Percentiles rank a stretch among this genome's conserved stretches.
Evolutionary conservation across 2,797 vertebrate species (phyloP).

Genomic region (Melanotaenia nigrans): DNA sequence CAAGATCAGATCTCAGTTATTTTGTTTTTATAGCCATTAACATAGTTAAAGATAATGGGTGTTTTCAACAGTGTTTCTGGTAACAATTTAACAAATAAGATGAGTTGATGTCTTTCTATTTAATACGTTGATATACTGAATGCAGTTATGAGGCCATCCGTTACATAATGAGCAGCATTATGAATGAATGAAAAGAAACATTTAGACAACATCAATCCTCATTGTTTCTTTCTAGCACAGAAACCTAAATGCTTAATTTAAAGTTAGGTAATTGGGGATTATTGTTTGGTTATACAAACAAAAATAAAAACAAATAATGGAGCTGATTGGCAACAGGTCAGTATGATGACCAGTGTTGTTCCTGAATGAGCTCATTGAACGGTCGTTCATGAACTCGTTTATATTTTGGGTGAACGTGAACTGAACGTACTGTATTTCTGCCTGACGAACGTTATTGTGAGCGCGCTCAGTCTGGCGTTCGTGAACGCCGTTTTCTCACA

Average conservation of each 20-base stretch:
- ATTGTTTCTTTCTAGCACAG: neutral
- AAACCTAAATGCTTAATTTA: neutral
- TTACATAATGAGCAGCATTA: neutral
- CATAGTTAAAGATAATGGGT: neutral
- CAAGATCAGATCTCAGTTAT: neutral
- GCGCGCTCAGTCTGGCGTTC: too few species aligned
- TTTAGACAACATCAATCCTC: neutral
- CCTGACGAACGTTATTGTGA: too few species aligned
- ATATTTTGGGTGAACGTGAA: too few species aligned
- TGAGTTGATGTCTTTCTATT: neutral
- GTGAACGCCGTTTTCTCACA: too few species aligned
- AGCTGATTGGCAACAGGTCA: neutral
- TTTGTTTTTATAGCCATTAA: neutral
- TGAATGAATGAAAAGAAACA: neutral
- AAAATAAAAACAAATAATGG: too few species aligned
- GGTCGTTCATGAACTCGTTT: too few species aligned
- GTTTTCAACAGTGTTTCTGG: neutral
- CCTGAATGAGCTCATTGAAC: too few species aligned
- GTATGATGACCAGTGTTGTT: neutral
- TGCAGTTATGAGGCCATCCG: neutral
- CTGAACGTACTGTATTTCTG: too few species aligned
- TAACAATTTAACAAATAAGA: neutral
- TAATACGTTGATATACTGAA: neutral
- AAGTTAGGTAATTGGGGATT: neutral
- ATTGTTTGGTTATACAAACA: neutral